Evolutionary conservation across 2,113 vertebrate genomes (phyloP), one percentile per base, ranked within the genome.

Genomic region (Peucedramus taeniatus): DNA sequence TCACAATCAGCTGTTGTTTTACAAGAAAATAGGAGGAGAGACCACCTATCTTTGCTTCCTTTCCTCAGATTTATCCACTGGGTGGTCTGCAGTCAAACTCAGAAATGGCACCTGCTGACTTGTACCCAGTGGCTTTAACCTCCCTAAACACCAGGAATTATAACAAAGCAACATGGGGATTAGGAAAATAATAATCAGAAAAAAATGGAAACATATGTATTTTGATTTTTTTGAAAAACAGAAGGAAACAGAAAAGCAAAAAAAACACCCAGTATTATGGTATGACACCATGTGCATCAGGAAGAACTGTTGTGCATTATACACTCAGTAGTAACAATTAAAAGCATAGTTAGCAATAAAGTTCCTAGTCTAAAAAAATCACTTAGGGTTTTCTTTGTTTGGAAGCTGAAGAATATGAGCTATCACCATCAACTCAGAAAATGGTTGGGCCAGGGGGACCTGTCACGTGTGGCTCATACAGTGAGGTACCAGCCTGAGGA

Each of bases 191-290:
- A 68, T 35, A 83, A 79, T 45, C 15, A 66, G 35, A 22, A 14
- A 17, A 63, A 87, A 78, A 83, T 18, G 11, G 6, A 82, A 88
- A 82, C 3, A 13, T 13, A 40, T 1, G 4, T 35, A 19, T 50
- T 54, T n/a, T n/a, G 5, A 0, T 22, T 49, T 92, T 49, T 97
- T 72, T 83, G 10, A 33, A 66, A 94, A 93, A 49, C 37, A 75
- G 72, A 89, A 87, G 47, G 59, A 97, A 96, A 71, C 15, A 28
- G 45, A 51, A 87, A 84, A 95, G 50, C 17, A 78, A 76, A 84
- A 57, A 13, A 84, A 57, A 13, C 4, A 12, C 17, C 33, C 1
- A 2, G 22, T 47, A 37, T 39, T 61, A 40, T 1, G 6, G 68
- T 49, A 65, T 33, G 47, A 78, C 10, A 61, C 47, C 21, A 23